A percentile compares a stretch with the other conserved stretches of the same genome.
phyloP scores from a whole-genome alignment of 2,113 vertebrate genomes.

The Antechinus flavipes region DNA sequence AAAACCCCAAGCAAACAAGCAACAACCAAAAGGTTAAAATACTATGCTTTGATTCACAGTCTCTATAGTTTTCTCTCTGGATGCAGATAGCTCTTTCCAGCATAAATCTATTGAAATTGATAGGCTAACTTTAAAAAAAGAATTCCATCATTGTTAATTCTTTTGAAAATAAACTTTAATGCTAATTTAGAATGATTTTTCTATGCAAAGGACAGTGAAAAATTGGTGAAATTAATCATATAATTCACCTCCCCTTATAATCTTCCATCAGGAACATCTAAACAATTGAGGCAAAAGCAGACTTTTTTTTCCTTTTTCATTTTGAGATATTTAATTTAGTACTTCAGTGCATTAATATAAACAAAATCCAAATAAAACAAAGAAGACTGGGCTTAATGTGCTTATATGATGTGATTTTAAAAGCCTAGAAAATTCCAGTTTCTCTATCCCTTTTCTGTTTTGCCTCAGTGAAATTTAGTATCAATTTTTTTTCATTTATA shows the following conservation, averaged over 20 bases:
- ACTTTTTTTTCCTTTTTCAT: neutral
- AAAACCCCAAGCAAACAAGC: too few relatives aligned
- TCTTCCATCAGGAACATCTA: slow-evolving; percentile 19
- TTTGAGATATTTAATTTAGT: neutral
- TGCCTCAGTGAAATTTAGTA: neutral
- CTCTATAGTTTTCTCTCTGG: too few relatives aligned
- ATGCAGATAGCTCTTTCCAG: too few relatives aligned
- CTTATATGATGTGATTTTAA: neutral
- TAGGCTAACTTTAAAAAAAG: slow-evolving; percentile 38
- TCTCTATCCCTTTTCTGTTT: neutral
- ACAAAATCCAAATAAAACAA: neutral
- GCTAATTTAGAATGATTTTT: neutral
- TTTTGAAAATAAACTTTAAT: slow-evolving; percentile 24
- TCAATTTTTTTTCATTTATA: neutral
- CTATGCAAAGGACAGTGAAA: slow-evolving; percentile 19
- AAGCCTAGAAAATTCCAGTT: neutral
- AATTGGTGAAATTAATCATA: slow-evolving; percentile 42
- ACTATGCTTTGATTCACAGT: too few relatives aligned
- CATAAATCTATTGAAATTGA: too few relatives aligned
- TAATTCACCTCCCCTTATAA: slow-evolving; percentile 21
- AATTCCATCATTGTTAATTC: neutral
- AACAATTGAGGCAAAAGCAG: neutral
- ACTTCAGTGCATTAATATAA: neutral
- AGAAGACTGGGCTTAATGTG: neutral
- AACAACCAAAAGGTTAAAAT: too few relatives aligned